These are phyloP conservation scores for Phragmatobia fuliginosa DNA, from an alignment of 2,888 invertebrate genomes.

Conservation along the genomic window DNA sequence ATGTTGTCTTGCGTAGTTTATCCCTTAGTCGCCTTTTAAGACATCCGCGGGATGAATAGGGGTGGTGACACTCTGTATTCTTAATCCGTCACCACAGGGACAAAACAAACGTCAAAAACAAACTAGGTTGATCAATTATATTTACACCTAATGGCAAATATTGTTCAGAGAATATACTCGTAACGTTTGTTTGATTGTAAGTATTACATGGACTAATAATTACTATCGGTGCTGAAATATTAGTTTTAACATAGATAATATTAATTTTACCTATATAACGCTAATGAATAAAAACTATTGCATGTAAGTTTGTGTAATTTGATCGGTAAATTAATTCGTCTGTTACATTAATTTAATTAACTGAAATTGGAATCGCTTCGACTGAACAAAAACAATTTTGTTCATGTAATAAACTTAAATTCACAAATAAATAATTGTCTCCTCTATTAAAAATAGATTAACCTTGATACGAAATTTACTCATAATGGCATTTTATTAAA, in stretches of 20 bases:
- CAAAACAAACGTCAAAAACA: neutral
- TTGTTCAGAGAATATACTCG: neutral
- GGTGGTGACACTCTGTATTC: too few relatives aligned
- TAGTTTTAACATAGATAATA: too few relatives aligned
- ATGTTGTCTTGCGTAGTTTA: too few relatives aligned
- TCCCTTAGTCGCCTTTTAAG: too few relatives aligned
- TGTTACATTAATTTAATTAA: neutral
- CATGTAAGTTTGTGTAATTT: neutral
- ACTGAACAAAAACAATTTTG: neutral
- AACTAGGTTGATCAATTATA: too few relatives aligned
- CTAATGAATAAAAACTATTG: too few relatives aligned
- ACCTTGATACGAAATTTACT: neutral
- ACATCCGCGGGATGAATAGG: too few relatives aligned
- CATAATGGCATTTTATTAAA: neutral
- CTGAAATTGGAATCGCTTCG: neutral
- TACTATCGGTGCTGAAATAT: neutral
- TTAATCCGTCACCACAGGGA: too few relatives aligned
- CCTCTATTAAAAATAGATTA: neutral
- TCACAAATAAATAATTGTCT: neutral
- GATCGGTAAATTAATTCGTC: neutral
- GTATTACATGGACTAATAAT: neutral
- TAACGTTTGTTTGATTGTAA: neutral
- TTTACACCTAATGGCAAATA: too few relatives aligned
- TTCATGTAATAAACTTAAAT: neutral
- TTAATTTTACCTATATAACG: too few relatives aligned